These are phyloP conservation scores for Thalassoma bifasciatum DNA, from an alignment of 2,113 vertebrate genomes.

Conservation along the genomic window DNA sequence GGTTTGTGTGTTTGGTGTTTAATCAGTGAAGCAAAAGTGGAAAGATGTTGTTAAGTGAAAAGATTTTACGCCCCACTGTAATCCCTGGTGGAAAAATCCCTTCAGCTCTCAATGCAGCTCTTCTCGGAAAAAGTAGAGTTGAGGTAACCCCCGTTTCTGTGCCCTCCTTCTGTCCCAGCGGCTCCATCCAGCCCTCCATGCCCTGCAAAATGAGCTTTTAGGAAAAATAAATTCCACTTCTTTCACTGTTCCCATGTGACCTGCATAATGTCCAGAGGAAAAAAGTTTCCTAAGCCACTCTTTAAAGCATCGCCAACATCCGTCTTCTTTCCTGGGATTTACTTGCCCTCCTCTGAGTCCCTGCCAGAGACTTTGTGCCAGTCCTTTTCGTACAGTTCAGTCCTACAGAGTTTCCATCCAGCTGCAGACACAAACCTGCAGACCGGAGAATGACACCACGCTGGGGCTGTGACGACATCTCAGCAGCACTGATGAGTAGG, in stretches of 20 bases:
- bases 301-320: slow-evolving; percentile 38
- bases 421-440: slow-evolving; percentile 32
- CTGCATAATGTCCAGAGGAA: slow-evolving; percentile 25
- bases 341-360: slow-evolving; percentile 24
- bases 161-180: slow-evolving; percentile 7
- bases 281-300: slow-evolving; percentile 31
- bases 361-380: slow-evolving; percentile 25
- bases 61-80: slow-evolving; percentile 35
- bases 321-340: slow-evolving; percentile 21
- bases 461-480: slow-evolving; percentile 35
- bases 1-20: slow-evolving; percentile 19
- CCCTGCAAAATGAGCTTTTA: slow-evolving; percentile 28
- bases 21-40: slow-evolving; percentile 46
- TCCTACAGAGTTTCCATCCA: slow-evolving; percentile 56
- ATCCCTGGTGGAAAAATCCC: slow-evolving; percentile 60
- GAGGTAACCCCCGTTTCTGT: slow-evolving; percentile 48
- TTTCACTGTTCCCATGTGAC: slow-evolving; percentile 47
- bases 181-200: slow-evolving; percentile 18
- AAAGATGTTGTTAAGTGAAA: slow-evolving; percentile 36
- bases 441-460: neutral
- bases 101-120: slow-evolving; percentile 20
- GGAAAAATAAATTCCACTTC: slow-evolving; percentile 43
- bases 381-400: slow-evolving; percentile 35
- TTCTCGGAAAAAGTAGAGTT: slow-evolving; percentile 55
- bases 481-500: neutral